Evolutionary conservation across 1,140 invertebrate species (phyloP).

Genomic region (Oncopodura yosiiana): DNA sequence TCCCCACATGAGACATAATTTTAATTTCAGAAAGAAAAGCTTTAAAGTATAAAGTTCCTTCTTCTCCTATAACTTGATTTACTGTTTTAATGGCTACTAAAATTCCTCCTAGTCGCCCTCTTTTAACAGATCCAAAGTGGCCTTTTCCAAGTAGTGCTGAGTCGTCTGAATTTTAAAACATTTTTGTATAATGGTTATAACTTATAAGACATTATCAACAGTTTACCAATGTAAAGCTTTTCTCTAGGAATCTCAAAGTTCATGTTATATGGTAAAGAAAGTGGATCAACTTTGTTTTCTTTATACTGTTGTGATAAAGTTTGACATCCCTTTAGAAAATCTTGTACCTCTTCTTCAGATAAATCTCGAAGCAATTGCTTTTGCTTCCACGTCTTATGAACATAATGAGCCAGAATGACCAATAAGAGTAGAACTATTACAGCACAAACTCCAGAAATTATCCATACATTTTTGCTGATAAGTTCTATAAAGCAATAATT

Average conservation of each 20-base stretch:
- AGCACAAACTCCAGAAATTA: too few relatives aligned
- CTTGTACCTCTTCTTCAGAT: too few relatives aligned
- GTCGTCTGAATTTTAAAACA: background rate
- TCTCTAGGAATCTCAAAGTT: conserved; percentile 1
- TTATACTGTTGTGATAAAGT: too few relatives aligned
- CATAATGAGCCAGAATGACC: too few relatives aligned
- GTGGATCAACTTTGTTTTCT: too few relatives aligned
- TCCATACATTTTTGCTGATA: too few relatives aligned
- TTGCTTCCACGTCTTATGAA: too few relatives aligned
- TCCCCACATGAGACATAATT: conserved; percentile 5
- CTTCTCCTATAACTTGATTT: conserved; percentile 1
- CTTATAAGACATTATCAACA: background rate
- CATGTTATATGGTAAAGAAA: conserved; percentile 4
- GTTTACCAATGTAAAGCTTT: conserved; percentile 1
- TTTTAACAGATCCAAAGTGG: conserved; percentile 1
- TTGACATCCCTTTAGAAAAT: too few relatives aligned
- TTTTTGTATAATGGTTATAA: background rate
- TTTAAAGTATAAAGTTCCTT: conserved; percentile 4
- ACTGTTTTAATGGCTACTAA: conserved; percentile 8
- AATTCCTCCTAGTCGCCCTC: background rate
- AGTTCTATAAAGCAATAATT: too few relatives aligned
- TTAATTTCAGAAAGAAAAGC: conserved; percentile 12
- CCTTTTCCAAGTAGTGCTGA: conserved; percentile 3
- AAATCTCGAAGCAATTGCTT: too few relatives aligned
- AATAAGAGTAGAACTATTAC: too few relatives aligned